A percentile compares a stretch with the other conserved stretches of the same genome.
Conservation (phyloP, 35 echinoderm and acorn worm species). For the Stichopus chloronotus region DNA sequence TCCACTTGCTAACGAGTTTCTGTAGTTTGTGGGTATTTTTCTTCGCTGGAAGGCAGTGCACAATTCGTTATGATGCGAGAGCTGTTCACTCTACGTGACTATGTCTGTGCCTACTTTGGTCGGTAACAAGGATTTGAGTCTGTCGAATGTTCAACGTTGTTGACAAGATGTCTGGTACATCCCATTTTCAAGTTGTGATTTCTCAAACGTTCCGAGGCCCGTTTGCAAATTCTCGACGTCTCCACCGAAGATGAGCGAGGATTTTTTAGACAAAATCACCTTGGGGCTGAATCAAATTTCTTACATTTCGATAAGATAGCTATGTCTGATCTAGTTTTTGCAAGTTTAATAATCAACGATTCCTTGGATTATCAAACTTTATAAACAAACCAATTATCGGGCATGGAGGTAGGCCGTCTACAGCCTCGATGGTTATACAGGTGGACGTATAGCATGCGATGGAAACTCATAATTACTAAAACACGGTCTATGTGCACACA, state of each 20-base stretch:
- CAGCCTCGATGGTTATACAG: too few relatives aligned
- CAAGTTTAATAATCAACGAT: slow-evolving; percentile 7
- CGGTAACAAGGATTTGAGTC: slow-evolving; percentile 2
- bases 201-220: background rate
- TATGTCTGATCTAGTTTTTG: background rate
- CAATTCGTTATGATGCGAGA: background rate
- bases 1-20: too few relatives aligned
- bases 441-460: too few relatives aligned
- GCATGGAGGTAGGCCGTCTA: too few relatives aligned
- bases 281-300: slow-evolving; percentile 2
- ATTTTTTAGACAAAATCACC: slow-evolving; percentile 1
- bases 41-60: too few relatives aligned
- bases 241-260: background rate
- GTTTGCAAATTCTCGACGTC: background rate
- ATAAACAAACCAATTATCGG: too few relatives aligned
- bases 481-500: too few relatives aligned
- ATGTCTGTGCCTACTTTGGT: background rate
- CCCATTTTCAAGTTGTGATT: slow-evolving; percentile 2
- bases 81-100: background rate
- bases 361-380: background rate
- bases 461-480: too few relatives aligned
- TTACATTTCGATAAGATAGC: slow-evolving; percentile 24
- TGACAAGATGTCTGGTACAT: slow-evolving; percentile 6
- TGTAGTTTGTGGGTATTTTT: too few relatives aligned
- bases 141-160: background rate